These are phyloP conservation scores for Phoenicopterus ruber DNA, from an alignment of 2,113 vertebrate species.

Conservation along the genomic window DNA sequence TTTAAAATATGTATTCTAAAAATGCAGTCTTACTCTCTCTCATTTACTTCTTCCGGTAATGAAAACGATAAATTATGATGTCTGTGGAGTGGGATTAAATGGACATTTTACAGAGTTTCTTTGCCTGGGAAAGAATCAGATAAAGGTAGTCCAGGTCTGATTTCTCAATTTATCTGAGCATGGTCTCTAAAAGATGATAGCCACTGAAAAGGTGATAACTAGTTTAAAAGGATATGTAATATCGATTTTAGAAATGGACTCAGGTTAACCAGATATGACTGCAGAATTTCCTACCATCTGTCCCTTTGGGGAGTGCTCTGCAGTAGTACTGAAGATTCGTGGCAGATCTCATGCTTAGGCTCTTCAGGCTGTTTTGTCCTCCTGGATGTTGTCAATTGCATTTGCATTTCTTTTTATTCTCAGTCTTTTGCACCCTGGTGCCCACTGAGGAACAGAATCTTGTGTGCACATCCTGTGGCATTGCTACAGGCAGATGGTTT, in stretches of 20 bases:
- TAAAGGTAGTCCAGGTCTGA: background rate
- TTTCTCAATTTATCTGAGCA: background rate
- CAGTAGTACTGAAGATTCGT: background rate
- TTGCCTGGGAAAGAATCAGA: background rate
- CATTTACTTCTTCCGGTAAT: background rate
- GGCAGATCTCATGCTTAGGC: background rate
- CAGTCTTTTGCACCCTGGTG: slow-evolving; percentile 2
- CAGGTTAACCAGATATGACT: slow-evolving; percentile 12
- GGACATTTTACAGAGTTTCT: background rate
- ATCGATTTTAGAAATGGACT: slow-evolving; percentile 26
- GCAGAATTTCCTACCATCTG: slow-evolving; percentile 24
- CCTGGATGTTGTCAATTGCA: slow-evolving; percentile 25
- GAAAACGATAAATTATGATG: background rate
- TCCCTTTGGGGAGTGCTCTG: background rate
- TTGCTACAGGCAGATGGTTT: background rate
- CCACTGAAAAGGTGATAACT: background rate
- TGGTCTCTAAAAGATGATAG: background rate
- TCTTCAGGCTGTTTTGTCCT: slow-evolving; percentile 25
- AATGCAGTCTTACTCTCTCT: background rate
- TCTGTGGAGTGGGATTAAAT: background rate
- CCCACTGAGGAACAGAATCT: background rate
- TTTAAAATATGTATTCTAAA: background rate
- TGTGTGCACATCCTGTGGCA: background rate
- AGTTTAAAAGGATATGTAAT: background rate
- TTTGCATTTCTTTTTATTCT: slow-evolving; percentile 37